Evolutionary conservation across 2,888 invertebrate genomes (phyloP), one percentile per base, ranked within the genome.

Genomic region (Agrenia bidenticulata): DNA sequence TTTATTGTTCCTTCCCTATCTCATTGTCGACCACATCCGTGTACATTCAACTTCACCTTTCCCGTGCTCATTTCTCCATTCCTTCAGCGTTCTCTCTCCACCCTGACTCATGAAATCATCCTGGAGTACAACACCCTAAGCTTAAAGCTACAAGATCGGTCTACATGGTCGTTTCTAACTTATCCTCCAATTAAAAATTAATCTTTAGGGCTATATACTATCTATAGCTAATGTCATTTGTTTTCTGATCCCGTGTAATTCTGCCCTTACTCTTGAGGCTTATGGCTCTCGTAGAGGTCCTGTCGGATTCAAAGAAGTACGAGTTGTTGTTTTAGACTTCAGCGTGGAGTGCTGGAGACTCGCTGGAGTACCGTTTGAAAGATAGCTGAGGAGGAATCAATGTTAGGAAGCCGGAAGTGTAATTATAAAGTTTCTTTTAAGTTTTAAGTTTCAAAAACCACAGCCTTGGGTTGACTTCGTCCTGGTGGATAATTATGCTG

Each of bases 1-100:
- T 70, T 70, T 67, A 70, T 70, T 70, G 70, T 67, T 62, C 69
- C 24, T 51, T 51, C 23, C 19, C 51, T 51, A 23, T 51, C 51
- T 51, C 51, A 45, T 45, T 45, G 45, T 45, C 45, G 5, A 45
- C 19, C 19, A 15, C 45, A 45, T 45, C 45, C 19, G 19, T 19
- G 45, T 45, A 45, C 45, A 19, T 19, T 45, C 45, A 45, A 45
- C 19, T 45, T 19, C 19, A 45, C 19, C 45, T 45, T 32, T 32
- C 32, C 32, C 32, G 5, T 7, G 11, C 32, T 32, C 32, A 32
- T 32, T 32, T 32, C 63, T 63, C 64, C 61, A 59, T 62, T 66
- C 45, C 61, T 61, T 66, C 61, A 32, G 32, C 45, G 32, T 13
- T 26, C 15, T 49, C 11, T 49, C 27, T 7, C 37, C 27, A n/a